Evolutionary conservation across 2,113 vertebrate species (phyloP), one percentile per base, ranked within the genome.

Genomic region (Leptobrachium ailaonicum): DNA sequence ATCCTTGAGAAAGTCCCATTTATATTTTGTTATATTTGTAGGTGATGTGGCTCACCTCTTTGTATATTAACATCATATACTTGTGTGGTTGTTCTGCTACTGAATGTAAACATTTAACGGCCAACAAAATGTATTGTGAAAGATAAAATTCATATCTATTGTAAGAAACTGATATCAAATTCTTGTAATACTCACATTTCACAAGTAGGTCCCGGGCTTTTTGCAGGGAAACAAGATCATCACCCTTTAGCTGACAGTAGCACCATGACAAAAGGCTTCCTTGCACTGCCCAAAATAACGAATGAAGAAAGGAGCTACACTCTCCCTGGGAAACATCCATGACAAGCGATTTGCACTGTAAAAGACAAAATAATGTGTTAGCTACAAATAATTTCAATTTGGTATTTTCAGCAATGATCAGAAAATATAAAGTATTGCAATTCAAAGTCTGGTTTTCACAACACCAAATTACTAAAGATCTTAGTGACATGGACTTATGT

Each of bases 231-330:
- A 81, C 75, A 2, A 83, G 44, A 8, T 92, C 84, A 0, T 87
- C 89, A 62, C 90, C 92, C 91, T 96, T 98, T 32, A 99, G 92
- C 74, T 99, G 97, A 84, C 98, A 90, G 90, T 95, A 98, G 86
- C 96, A 97, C 98, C 98, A 99, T 43, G 96, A 97, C 0, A 98
- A 91, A 75, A 99, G 91, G 83, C 95, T 98, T 20, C 96, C 96
- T 85, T 98, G 98, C 58, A 98, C 95, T 20, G 98, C 95, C 98
- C 97, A 99, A 90, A 98, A 97, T 74, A 99, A 86, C 66, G 96
- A 96, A 82, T 95, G 92, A 83, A 99, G 82, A 83, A 96, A 95
- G 0, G 90, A 89, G 79, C 94, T 90, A 53, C 91, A 94, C 83
- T 94, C 92, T 66, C 90, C 92, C 40, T 90, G 88, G 0, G 88